Conservation (phyloP, 2,113 vertebrate species). For the Dryoscopus gambensis region DNA sequence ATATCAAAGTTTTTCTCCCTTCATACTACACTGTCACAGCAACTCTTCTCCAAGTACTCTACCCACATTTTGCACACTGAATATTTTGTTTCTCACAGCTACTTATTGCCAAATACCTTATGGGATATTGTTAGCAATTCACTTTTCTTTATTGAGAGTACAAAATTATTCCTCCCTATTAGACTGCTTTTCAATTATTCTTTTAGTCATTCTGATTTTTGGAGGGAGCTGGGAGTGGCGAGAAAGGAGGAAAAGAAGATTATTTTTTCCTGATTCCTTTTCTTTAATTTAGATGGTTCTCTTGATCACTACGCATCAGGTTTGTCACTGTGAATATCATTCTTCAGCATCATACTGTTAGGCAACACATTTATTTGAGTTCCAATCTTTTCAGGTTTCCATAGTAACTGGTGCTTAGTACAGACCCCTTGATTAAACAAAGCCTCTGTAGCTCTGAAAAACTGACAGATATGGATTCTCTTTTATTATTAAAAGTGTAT, state of each 20-base stretch:
- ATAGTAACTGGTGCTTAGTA: conserved; percentile 38
- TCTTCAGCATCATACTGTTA: background rate
- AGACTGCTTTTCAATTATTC: background rate
- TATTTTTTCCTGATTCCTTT: background rate
- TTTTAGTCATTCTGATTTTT: background rate
- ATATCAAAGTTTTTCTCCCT: background rate
- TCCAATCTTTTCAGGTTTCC: conserved; percentile 41
- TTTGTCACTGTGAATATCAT: background rate
- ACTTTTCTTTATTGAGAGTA: background rate
- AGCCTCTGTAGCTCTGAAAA: background rate
- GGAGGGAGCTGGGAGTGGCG: accelerated
- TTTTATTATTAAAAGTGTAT: background rate
- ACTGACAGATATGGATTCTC: background rate
- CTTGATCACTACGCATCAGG: background rate
- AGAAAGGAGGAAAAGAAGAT: background rate
- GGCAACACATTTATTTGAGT: background rate
- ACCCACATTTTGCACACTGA: background rate
- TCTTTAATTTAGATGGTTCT: background rate
- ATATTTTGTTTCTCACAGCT: background rate
- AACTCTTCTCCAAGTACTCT: background rate
- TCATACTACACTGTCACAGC: background rate
- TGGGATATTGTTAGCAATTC: background rate
- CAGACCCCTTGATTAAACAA: conserved; percentile 32
- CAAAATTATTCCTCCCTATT: background rate
- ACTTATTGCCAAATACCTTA: background rate